Base-by-base conservation (phyloP, 2,113 vertebrate genomes). In the Caranx melampygus region DNA sequence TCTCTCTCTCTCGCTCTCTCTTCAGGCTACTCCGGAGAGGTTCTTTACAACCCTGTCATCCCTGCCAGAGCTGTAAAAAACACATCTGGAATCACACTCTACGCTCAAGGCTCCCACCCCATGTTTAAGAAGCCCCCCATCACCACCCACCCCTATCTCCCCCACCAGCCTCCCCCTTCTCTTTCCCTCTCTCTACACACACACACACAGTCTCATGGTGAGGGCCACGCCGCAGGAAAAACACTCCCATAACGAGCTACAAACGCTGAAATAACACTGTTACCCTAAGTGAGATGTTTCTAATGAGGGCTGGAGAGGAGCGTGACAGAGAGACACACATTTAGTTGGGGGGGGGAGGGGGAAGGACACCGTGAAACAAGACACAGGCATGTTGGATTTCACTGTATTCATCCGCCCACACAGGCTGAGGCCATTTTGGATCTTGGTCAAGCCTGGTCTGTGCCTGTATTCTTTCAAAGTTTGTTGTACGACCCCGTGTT, bases 11-110 rank as follows among this genome's bases (percentile, higher is more conserved):
- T 26, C 26, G 26, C 26, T 75, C 49, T 73, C 66, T 76, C 87
- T 84, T 63, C 75, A 67, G 78, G 89, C 92, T 89, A 81, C 84
- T 83, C 71, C 44, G 86, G 86, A 90, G 85, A 90, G 83, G 85
- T 91, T 92, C 89, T 92, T 93, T 90, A 92, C 87, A 87, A 84
- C 86, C 88, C 84, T 91, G 90, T 92, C 92, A 93, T 91, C 91
- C 89, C 89, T 87, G 89, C 91, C 92, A 93, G 88, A 84, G 92
- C 82, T 78, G 92, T 94, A 94, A 95, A 95, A 92, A 88, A 86
- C 92, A 94, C 95, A 95, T 95, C 94, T 95, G 95, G 94, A 95
- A 95, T 94, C 85, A 84, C 84, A 92, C 87, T 94, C 90, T 92
- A 52, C 18, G 69, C 83, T 83, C 84, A 70, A 79, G 31, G 49